Percentiles rank a stretch among this genome's conserved stretches.
Conservation (phyloP, 2,888 invertebrate genomes). For the Caenorhabditis doughertyi region DNA sequence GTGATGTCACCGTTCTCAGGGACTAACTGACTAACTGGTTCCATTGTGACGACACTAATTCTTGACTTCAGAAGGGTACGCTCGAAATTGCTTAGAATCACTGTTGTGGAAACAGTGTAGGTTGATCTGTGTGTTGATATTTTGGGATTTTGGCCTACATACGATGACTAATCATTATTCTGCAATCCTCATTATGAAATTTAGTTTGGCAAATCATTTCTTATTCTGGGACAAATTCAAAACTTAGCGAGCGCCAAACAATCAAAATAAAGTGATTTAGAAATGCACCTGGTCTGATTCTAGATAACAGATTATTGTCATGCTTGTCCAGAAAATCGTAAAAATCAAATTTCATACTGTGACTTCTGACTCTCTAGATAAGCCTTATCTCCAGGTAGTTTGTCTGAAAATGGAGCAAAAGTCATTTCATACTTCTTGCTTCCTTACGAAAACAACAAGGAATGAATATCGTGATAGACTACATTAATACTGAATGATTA, state of each 20-base stretch:
- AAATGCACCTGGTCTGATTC: too few species aligned
- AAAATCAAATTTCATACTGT: background rate
- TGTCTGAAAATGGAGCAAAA: conserved; percentile 19
- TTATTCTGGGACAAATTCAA: too few species aligned
- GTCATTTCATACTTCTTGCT: background rate
- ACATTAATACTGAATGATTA: conserved; percentile 19
- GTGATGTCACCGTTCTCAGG: conserved; percentile 63
- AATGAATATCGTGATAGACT: conserved; percentile 14
- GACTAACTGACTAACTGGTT: conserved; percentile 55
- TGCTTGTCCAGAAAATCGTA: background rate
- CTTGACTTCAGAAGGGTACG: conserved; percentile 45
- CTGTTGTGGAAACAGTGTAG: background rate
- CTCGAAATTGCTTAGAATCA: conserved; percentile 1
- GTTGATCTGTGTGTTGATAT: background rate
- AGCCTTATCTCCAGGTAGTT: background rate
- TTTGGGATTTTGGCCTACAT: too few species aligned
- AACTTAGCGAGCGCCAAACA: too few species aligned
- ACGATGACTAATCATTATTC: too few species aligned
- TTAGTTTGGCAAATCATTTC: too few species aligned
- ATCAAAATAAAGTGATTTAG: background rate
- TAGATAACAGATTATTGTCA: background rate
- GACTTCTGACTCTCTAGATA: conserved; percentile 15
- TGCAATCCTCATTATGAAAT: too few species aligned
- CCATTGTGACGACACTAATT: conserved; percentile 61
- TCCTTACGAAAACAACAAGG: background rate